A percentile compares a stretch with the other conserved stretches of the same genome.
Conservation (phyloP, 2,113 vertebrate species). For the Aptenodytes forsteri region DNA sequence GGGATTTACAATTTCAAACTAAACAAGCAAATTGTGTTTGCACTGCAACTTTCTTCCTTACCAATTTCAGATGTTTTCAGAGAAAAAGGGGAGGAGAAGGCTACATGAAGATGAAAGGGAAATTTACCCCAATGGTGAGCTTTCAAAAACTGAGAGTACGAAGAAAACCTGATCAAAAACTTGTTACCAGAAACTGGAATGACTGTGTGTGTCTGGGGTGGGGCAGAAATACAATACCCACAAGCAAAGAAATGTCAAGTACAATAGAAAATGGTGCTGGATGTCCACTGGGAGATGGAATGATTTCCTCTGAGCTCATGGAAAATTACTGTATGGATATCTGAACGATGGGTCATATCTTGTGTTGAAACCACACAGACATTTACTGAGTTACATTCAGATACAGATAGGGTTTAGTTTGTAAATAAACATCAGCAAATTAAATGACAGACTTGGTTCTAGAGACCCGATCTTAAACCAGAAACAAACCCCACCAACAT, state of each 20-base stretch:
- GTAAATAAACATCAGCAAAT: not conserved
- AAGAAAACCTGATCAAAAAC: conserved; percentile 36
- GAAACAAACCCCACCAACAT: not conserved
- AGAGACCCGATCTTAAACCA: not conserved
- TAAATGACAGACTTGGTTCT: not conserved
- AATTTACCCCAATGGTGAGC: not conserved
- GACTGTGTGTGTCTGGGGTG: not conserved
- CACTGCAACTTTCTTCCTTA: not conserved
- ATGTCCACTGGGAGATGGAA: not conserved
- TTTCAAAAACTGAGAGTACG: conserved; percentile 16
- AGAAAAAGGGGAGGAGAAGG: not conserved
- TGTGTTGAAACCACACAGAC: not conserved
- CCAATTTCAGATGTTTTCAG: not conserved
- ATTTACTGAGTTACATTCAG: not conserved
- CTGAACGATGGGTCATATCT: not conserved
- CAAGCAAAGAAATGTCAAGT: not conserved
- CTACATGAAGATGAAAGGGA: conserved; percentile 19
- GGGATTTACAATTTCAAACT: not conserved
- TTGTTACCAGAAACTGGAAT: conserved; percentile 9
- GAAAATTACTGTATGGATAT: conserved; percentile 22
- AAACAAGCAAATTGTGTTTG: conserved; percentile 9
- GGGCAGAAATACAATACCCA: not conserved
- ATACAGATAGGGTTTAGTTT: not conserved
- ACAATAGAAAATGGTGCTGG: conserved; percentile 16
- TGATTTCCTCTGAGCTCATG: conserved; percentile 7